Evolutionary conservation across 2,888 invertebrate genomes (phyloP), one percentile per base, ranked within the genome.

Genomic region (Pegoplata infirma): DNA sequence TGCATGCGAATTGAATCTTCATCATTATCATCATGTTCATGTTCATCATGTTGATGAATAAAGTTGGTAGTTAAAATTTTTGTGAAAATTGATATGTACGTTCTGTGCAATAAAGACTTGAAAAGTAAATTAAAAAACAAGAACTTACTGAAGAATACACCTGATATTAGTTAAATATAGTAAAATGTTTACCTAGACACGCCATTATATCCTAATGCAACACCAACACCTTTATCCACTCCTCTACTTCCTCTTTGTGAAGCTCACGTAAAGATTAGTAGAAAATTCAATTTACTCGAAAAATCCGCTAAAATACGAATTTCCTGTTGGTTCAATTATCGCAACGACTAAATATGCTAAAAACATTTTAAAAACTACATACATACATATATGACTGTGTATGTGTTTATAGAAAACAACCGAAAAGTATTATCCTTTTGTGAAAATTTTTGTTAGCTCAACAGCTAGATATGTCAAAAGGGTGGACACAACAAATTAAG

Each of bases 151-250:
- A n/a, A n/a, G n/a, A 32, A 19, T 32, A 49, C 63, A 36, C 51
- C 64, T 40, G 40, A 51, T 64, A 64, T 28, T 14, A 8, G 19
- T 53, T 21, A 16, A 64, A 64, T 17, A 10, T 36, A 0, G 14
- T 40, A 74, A 56, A 28, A 49, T 49, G 2, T 49, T 69, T 76
- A 44, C 63, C 25, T 76, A 63, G 63, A 49, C 75, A 76, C 68
- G 75, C 75, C 68, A 76, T 47, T 23, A 44, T 46, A 76, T 76
- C 68, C 75, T 76, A 63, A 67, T 23, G 12, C 61, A 63, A 2
- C 44, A 19, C 6, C 61, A 63, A 2, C 44, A 19, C 6, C 40
- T 10, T 23, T 14, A 7, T 14, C 21, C 0, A n/a, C n/a, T 21
- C 21, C 23, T 12, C 7, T 49, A 25, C 12, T 10, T 8, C 2